These are phyloP conservation scores for Arenaria interpres DNA, from an alignment of 2,113 vertebrate genomes.

Conservation along the genomic window DNA sequence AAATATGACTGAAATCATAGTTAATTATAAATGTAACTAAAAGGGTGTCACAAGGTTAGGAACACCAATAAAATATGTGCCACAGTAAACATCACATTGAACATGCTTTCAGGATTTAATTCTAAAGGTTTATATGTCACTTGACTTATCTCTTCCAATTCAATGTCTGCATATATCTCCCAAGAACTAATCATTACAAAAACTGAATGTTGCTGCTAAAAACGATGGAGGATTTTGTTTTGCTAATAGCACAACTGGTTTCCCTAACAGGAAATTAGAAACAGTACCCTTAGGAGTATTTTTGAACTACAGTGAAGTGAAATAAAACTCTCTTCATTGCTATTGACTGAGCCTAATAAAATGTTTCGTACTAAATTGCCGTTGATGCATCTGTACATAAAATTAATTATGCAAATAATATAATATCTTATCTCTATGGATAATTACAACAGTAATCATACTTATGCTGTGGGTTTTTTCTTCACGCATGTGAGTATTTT, in stretches of 20 bases:
- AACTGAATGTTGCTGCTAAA: conserved; percentile 39
- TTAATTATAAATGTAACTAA: conserved; percentile 28
- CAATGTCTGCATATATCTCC: not conserved
- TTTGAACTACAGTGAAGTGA: conserved; percentile 60
- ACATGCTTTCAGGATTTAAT: conserved; percentile 43
- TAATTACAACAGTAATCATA: conserved; percentile 55
- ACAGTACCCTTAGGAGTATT: conserved; percentile 38
- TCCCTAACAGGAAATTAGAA: conserved; percentile 58
- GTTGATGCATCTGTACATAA: conserved; percentile 22
- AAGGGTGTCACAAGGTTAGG: not conserved
- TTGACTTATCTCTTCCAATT: conserved; percentile 9
- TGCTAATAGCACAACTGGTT: conserved; percentile 52
- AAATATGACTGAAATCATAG: not conserved
- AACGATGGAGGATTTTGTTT: conserved; percentile 45
- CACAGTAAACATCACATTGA: conserved; percentile 33
- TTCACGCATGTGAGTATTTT: conserved; percentile 9
- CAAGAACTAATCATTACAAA: conserved; percentile 28
- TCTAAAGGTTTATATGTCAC: conserved; percentile 41
- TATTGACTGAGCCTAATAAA: conserved; percentile 53
- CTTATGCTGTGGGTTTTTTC: not conserved
- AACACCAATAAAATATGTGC: conserved; percentile 29
- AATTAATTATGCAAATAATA: conserved; percentile 65
- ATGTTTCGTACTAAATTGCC: conserved; percentile 44
- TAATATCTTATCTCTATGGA: conserved; percentile 23
- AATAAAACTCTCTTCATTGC: conserved; percentile 58